These are phyloP conservation scores for Pampus argenteus DNA, from an alignment of 2,797 vertebrate genomes.

Conservation along the genomic window DNA sequence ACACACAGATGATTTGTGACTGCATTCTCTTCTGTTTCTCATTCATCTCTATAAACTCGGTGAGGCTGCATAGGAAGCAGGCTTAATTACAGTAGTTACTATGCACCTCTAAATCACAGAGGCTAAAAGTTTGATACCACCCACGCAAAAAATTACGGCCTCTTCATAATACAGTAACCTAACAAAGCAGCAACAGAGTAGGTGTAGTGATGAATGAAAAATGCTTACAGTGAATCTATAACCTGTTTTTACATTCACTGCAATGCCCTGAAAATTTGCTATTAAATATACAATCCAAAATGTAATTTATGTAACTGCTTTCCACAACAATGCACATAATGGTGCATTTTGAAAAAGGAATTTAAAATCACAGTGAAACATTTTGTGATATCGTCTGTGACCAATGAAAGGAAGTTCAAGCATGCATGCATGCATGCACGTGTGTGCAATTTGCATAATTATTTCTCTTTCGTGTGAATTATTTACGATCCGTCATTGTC, in stretches of 20 bases:
- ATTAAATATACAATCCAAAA: slow-evolving; percentile 14
- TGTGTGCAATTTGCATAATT: neutral
- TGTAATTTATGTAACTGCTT: slow-evolving; percentile 26
- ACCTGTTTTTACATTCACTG: slow-evolving; percentile 44
- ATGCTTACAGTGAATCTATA: slow-evolving; percentile 22
- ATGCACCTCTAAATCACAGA: slow-evolving; percentile 34
- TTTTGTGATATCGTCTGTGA: slow-evolving; percentile 8
- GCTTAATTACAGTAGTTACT: slow-evolving; percentile 58
- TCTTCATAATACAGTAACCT: slow-evolving; percentile 37
- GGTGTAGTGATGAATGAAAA: slow-evolving; percentile 47
- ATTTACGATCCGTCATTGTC: slow-evolving; percentile 6
- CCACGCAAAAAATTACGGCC: slow-evolving; percentile 39
- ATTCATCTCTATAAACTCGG: slow-evolving; percentile 15
- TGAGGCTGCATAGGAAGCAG: slow-evolving; percentile 32
- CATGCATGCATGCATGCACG: neutral
- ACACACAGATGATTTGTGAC: slow-evolving; percentile 33
- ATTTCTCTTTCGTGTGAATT: neutral
- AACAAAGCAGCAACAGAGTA: slow-evolving; percentile 24
- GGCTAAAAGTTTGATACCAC: slow-evolving; percentile 64
- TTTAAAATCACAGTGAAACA: neutral
- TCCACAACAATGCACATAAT: neutral
- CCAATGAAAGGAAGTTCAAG: neutral
- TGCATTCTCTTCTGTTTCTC: slow-evolving; percentile 32
- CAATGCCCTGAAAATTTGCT: neutral
- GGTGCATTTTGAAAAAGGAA: slow-evolving; percentile 1